phyloP scores from a whole-genome alignment of 2,888 invertebrate species.

The Halictus ligatus region DNA sequence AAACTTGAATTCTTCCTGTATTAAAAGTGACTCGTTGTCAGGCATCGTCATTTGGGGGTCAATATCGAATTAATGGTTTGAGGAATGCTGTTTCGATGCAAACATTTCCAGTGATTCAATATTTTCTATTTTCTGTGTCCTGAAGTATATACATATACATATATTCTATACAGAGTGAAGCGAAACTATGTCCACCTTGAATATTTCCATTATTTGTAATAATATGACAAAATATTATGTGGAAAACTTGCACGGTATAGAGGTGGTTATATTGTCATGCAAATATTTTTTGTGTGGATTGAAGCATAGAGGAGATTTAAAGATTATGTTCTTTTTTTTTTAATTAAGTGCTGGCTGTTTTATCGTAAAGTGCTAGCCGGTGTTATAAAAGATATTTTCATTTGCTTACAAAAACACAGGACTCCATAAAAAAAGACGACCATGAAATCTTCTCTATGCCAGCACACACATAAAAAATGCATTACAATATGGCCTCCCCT shows the following conservation, averaged over 20 bases:
- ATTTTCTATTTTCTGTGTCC: constrained; percentile 52
- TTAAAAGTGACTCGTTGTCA: neutral
- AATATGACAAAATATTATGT: neutral
- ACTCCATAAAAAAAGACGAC: no score
- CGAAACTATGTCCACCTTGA: neutral
- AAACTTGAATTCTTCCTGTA: neutral
- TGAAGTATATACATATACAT: constrained; percentile 18
- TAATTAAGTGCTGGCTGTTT: neutral
- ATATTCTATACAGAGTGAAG: neutral
- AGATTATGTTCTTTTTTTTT: neutral
- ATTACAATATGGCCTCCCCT: no score
- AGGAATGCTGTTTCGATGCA: constrained; percentile 64
- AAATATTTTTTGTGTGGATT: neutral
- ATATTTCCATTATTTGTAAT: neutral
- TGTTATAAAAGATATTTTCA: neutral
- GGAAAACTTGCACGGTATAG: neutral
- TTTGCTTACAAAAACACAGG: no score
- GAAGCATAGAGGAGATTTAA: neutral
- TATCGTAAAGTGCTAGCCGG: neutral
- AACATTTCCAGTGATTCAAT: constrained; percentile 52
- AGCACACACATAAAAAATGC: no score
- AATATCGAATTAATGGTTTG: constrained; percentile 47
- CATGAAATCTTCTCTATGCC: no score
- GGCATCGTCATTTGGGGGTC: neutral
- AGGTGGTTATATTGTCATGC: neutral